Evolutionary conservation across 1,140 invertebrate species (phyloP).

Genomic region (Hylyphantes graminicola): DNA sequence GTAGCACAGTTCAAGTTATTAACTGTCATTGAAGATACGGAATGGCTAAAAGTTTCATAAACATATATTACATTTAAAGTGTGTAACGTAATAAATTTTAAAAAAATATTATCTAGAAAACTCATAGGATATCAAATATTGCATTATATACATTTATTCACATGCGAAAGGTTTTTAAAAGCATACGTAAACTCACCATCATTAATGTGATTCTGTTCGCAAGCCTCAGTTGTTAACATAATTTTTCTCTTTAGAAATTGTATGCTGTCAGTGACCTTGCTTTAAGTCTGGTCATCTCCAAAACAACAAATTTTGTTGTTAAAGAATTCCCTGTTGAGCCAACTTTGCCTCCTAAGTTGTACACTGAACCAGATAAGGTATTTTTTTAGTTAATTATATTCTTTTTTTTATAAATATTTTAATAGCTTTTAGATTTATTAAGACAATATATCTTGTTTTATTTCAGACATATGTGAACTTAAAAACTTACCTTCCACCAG

Average conservation of each 20-base stretch:
- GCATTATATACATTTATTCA: too few relatives aligned
- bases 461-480: conserved; percentile 45
- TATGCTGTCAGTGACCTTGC: conserved; percentile 96
- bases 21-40: too few relatives aligned
- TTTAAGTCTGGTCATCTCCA: conserved; percentile 86
- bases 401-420: background rate
- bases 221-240: too few relatives aligned
- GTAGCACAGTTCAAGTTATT: too few relatives aligned
- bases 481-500: conserved; percentile 51
- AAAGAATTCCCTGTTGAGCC: conserved; percentile 89
- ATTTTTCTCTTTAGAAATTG: conserved; percentile 68
- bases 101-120: too few relatives aligned
- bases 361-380: conserved; percentile 61
- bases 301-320: conserved; percentile 88
- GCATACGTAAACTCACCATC: too few relatives aligned
- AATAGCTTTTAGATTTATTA: background rate
- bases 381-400: background rate
- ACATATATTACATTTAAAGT: too few relatives aligned
- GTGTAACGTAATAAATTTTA: too few relatives aligned
- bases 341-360: conserved; percentile 67
- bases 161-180: too few relatives aligned
- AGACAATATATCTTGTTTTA: conserved; percentile 8
- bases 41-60: too few relatives aligned
- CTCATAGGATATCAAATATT: too few relatives aligned
- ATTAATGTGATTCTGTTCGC: too few relatives aligned